Base-by-base conservation (phyloP, 2,113 vertebrate species). In the Hippocampus guttulatus region DNA sequence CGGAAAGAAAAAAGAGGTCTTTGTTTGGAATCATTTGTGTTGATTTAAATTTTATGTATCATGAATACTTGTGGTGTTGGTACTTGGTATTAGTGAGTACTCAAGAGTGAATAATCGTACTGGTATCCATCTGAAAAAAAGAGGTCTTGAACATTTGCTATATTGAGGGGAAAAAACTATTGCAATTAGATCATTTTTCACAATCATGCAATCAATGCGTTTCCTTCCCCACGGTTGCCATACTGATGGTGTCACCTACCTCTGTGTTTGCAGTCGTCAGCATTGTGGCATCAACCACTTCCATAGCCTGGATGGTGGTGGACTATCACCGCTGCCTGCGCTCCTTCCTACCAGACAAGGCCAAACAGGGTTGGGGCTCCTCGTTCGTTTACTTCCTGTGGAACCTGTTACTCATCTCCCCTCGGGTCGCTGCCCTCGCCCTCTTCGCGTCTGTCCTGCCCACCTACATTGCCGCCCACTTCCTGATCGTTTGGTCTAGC, bases 261-360 rank as follows among this genome's bases (percentile, higher is more conserved):
- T 80, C 30, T 76, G 16, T 80, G 14, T 72, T 43, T 64, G 3
- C 82, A 99, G 97, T 91, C 71, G 75, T 97, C 68, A 93, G 95
- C 69, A 87, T 95, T 11, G 86, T 88, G 25, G 92, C 91, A 0
- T 94, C 95, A 0, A 93, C 93, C 63, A 81, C 94, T 0, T 95
- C 95, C 15, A 93, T 97, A 54, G 93, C 93, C 0, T 99, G 97
- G 97, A 93, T 95, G 18, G 91, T 98, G 33, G 89, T 99, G 68
- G 96, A 97, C 58, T 98, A 98, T 75, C 96, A 99, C 79, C 95
- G 92, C 79, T 94, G 94, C 9, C 87, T 98, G 82, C 95, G 97
- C 2, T 87, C 92, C 80, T 98, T 96, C 90, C 87, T 99, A 11
- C 88, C 88, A 0, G 90, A 94, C 64, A 97, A 96, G 74, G 77